Evolutionary conservation across 2,888 invertebrate genomes (phyloP).

Genomic region (Amitus sp.): DNA sequence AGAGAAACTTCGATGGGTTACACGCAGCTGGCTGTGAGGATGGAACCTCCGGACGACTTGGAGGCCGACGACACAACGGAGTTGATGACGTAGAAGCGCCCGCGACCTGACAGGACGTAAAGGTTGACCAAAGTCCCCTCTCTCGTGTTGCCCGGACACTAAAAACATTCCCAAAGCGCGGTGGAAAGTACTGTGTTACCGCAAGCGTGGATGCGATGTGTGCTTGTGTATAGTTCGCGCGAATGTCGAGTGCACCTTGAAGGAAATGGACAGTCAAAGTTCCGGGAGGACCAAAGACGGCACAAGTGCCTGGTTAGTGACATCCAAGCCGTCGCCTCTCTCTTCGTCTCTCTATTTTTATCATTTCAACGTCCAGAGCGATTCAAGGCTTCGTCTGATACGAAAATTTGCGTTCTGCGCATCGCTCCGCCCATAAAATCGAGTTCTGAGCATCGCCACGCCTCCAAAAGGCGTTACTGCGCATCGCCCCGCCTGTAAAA

Average conservation of each 20-base stretch:
- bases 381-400: conserved; percentile 18
- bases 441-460: no score
- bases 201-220: conserved; percentile 33
- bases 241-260: background rate
- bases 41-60: conserved; percentile 59
- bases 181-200: conserved; percentile 15
- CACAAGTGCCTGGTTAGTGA: conserved; percentile 64
- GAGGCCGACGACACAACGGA: conserved; percentile 60
- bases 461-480: no score
- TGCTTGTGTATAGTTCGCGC: conserved; percentile 35
- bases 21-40: conserved; percentile 57
- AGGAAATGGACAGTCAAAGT: conserved; percentile 18
- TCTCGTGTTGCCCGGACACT: conserved; percentile 4
- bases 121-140: conserved; percentile 20
- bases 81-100: conserved; percentile 57
- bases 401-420: no score
- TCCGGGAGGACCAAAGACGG: conserved; percentile 53
- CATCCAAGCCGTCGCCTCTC: conserved; percentile 50
- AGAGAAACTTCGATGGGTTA: conserved; percentile 56
- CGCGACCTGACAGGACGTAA: conserved; percentile 20
- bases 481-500: no score
- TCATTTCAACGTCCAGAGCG: background rate
- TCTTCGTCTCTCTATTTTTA: conserved; percentile 33
- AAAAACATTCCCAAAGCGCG: background rate
- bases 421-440: no score